Percentiles rank a stretch among this genome's conserved stretches.
These are phyloP conservation scores for Tympanoctomys barrerae DNA, from an alignment of 2,797 vertebrate species.

Conservation along the genomic window DNA sequence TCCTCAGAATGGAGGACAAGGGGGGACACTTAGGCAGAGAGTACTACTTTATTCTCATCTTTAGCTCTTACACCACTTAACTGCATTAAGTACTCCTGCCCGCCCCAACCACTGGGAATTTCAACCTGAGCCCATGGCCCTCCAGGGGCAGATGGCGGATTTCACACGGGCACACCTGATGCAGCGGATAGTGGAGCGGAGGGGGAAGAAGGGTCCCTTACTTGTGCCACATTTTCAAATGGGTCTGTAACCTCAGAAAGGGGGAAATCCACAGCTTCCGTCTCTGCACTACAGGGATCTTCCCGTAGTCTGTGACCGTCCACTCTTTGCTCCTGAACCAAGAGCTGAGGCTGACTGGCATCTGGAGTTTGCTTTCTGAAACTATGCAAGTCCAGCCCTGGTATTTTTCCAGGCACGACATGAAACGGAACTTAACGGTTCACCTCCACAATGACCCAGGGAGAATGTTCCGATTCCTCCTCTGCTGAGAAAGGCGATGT, in stretches of 20 bases:
- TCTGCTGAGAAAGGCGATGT: constrained; percentile 48
- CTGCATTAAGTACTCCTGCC: background rate
- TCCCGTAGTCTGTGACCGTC: background rate
- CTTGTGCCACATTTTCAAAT: constrained; percentile 39
- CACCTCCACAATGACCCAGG: constrained; percentile 63
- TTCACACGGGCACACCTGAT: background rate
- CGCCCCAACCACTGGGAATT: background rate
- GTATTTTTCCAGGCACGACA: constrained; percentile 60
- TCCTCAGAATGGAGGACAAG: background rate
- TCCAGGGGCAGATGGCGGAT: background rate
- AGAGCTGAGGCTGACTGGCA: constrained; percentile 38
- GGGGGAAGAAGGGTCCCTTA: background rate
- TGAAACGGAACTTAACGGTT: constrained; percentile 61
- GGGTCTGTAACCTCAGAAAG: background rate
- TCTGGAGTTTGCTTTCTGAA: constrained; percentile 63
- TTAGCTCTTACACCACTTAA: background rate
- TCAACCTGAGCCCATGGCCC: background rate
- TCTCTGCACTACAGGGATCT: constrained; percentile 16
- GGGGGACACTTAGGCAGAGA: background rate
- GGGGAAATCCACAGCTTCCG: background rate
- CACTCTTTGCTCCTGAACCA: background rate
- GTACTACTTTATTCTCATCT: background rate
- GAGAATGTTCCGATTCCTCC: constrained; percentile 40
- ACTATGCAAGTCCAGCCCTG: background rate
- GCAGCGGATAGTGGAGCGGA: background rate